Base-by-base conservation (phyloP, 92 coral and sea anemone species). In the Epizoanthus illoricatus region DNA sequence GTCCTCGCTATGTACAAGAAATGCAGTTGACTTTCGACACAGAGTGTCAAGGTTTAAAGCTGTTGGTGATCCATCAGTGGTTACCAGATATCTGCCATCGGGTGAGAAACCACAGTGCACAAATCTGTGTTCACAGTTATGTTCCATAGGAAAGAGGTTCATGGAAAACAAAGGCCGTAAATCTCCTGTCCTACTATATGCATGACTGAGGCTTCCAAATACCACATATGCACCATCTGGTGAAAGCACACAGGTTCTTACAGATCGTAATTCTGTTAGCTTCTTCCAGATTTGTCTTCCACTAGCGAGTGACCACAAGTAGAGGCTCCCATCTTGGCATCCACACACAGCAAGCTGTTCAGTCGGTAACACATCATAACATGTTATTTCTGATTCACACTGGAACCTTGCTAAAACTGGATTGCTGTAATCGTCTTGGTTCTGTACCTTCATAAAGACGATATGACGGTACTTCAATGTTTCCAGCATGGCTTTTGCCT, bases 291-390 rank as follows among this genome's bases (percentile, higher is more conserved):
- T 47, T 56, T 33, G 65, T 67, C 71, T 73, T 18, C 90, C 93
- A 8, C 88, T 87, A 36, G 80, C 74, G 19, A 87, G 57, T 11
- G 93, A 90, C 81, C 85, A 90, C 66, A 90, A 78, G 24, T 72
- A 71, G 80, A 87, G 63, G 6, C 78, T 73, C 5, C 90, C 92
- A 7, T 73, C 81, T 17, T 21, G 33, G 28, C 85, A 88, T 8
- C 86, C 86, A 87, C 93, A 90, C 18, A 73, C 89, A 65, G 85
- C 68, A 15, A 87, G 85, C 60, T 72, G 80, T 2, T 41, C 39
- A 15, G 57, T 70, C 7, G 64, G 84, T 11, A 73, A 65, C 39
- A 87, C 84, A 42, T 79, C 89, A 64, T 71, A 84, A 76, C 88
- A 80, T 7, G 74, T 88, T 17, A 88, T 73, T 52, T 65, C 36